Conservation (phyloP, 2,113 vertebrate species). For the Leucoraja erinaceus region DNA sequence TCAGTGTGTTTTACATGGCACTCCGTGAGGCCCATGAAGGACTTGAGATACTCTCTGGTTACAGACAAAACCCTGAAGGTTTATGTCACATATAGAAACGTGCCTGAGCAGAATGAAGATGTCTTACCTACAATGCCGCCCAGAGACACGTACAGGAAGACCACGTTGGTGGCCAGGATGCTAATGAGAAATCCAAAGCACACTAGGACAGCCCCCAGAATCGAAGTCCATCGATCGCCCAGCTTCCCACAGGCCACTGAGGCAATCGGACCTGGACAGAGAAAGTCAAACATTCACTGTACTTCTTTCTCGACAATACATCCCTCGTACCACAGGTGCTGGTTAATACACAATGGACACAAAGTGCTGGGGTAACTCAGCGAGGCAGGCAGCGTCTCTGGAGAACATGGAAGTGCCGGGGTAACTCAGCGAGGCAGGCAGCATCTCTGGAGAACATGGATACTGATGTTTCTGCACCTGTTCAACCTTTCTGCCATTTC, state of each 20-base stretch:
- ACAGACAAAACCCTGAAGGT: too few relatives aligned
- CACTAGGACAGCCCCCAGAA: conserved; percentile 66
- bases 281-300: neutral
- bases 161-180: conserved; percentile 67
- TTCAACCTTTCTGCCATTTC: too few relatives aligned
- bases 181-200: conserved; percentile 73
- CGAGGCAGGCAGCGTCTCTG: too few relatives aligned
- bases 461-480: too few relatives aligned
- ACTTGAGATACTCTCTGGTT: neutral
- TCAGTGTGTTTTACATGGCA: too few relatives aligned
- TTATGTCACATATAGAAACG: neutral
- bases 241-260: conserved; percentile 63
- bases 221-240: conserved; percentile 65
- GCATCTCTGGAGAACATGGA: too few relatives aligned
- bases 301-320: neutral
- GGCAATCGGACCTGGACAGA: conserved; percentile 67
- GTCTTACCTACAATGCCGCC: conserved; percentile 78
- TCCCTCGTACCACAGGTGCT: too few relatives aligned
- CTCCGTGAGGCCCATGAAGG: neutral
- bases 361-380: too few relatives aligned
- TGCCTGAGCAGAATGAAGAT: neutral
- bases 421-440: too few relatives aligned
- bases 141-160: conserved; percentile 84
- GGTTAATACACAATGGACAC: too few relatives aligned
- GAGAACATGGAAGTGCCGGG: too few relatives aligned